A percentile compares a stretch with the other conserved stretches of the same genome.
Evolutionary conservation across 2,797 vertebrate species (phyloP).

Genomic region (Benthosema pterotum): DNA sequence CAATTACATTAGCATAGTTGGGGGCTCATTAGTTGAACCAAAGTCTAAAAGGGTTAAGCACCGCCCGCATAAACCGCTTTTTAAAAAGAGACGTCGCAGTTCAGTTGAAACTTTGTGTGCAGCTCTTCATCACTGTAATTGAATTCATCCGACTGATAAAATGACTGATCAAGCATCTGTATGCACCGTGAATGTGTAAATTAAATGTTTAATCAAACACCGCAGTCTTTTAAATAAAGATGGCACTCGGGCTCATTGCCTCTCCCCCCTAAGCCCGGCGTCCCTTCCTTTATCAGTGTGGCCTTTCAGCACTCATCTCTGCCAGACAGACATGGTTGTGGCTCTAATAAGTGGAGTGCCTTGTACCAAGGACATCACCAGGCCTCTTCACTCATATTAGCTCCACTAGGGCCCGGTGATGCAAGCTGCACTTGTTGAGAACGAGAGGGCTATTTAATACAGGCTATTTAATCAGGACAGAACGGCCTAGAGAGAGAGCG

Average conservation of each 20-base stretch:
- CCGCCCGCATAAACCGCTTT: conserved; percentile 2
- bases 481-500: conserved; percentile 60
- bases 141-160: conserved; percentile 12
- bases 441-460: conserved; percentile 61
- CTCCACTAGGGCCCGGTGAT: conserved; percentile 53
- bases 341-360: conserved; percentile 16
- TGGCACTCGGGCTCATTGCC: conserved; percentile 30
- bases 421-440: conserved; percentile 56
- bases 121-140: background rate
- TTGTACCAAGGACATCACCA: conserved; percentile 15
- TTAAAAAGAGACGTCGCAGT: background rate
- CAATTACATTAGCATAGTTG: too few species aligned
- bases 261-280: conserved; percentile 15
- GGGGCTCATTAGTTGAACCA: too few species aligned
- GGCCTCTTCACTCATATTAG: conserved; percentile 45
- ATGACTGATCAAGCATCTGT: conserved; percentile 21
- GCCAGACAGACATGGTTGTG: conserved; percentile 1
- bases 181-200: conserved; percentile 30
- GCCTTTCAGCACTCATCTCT: conserved; percentile 28
- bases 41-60: background rate
- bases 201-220: conserved; percentile 35
- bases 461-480: conserved; percentile 72
- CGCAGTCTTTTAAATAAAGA: conserved; percentile 31
- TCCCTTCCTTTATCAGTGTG: conserved; percentile 26
- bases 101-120: background rate